These are phyloP conservation scores for Paedocypris micromegethes DNA, from an alignment of 2,797 vertebrate genomes.

Conservation along the genomic window DNA sequence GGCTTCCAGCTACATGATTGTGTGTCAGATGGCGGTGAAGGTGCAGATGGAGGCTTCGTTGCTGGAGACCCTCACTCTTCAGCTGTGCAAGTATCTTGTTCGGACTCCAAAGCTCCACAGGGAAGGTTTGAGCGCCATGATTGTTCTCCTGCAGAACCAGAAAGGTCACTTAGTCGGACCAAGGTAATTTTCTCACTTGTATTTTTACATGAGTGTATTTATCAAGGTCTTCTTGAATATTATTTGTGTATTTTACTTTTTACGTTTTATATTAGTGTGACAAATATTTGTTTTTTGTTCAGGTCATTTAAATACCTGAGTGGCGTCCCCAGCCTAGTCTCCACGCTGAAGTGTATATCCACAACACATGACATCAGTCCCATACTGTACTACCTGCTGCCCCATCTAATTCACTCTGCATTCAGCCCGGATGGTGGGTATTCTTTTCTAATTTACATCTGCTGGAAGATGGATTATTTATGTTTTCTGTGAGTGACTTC, in stretches of 20 bases:
- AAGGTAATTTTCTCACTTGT: constrained; percentile 69
- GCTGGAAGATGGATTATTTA: too few relatives aligned
- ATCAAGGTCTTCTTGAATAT: not conserved
- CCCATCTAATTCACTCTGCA: constrained; percentile 66
- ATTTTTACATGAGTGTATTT: not conserved
- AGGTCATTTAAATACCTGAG: constrained; percentile 74
- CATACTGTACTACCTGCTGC: constrained; percentile 81
- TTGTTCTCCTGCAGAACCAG: constrained; percentile 88
- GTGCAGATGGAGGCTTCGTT: constrained; percentile 77
- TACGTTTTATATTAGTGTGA: too few relatives aligned
- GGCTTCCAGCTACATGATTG: constrained; percentile 89
- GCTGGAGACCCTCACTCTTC: constrained; percentile 73
- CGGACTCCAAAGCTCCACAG: constrained; percentile 66
- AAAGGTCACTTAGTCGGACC: constrained; percentile 69
- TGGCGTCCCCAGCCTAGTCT: constrained; percentile 66
- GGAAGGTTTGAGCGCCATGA: constrained; percentile 82
- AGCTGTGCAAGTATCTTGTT: constrained; percentile 75
- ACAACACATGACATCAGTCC: constrained; percentile 72
- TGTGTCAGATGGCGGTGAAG: constrained; percentile 85
- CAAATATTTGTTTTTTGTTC: constrained; percentile 28
- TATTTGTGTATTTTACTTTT: too few relatives aligned
- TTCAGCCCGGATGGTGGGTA: constrained; percentile 47
- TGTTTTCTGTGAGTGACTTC: not conserved
- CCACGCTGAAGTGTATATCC: constrained; percentile 72
- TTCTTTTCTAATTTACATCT: not conserved